Evolutionary conservation across 2,888 invertebrate genomes (phyloP).

Genomic region (Thymelicus lineola): DNA sequence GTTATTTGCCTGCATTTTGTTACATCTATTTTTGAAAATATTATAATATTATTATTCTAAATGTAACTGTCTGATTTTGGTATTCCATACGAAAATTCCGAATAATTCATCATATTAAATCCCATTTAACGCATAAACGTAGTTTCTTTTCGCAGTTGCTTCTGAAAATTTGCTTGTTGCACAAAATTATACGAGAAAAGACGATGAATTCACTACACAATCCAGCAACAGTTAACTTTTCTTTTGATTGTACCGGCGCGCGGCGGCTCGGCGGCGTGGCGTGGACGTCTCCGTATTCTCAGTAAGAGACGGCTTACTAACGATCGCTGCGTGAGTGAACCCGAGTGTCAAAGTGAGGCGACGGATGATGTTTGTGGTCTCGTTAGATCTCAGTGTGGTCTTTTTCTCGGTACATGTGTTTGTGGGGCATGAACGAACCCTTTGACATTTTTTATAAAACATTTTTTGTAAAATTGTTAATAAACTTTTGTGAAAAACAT

Average conservation of each 20-base stretch:
- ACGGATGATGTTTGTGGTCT: neutral
- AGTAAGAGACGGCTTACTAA: constrained; percentile 1
- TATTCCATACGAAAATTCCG: too few species aligned
- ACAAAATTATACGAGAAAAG: constrained; percentile 23
- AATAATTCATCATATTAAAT: neutral
- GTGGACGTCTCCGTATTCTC: neutral
- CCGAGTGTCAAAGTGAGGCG: neutral
- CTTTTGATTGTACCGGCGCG: constrained; percentile 1
- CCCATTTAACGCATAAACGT: neutral
- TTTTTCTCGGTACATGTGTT: too few species aligned
- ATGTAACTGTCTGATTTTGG: too few species aligned
- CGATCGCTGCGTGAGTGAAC: constrained; percentile 3
- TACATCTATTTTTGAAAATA: too few species aligned
- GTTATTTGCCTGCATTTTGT: neutral
- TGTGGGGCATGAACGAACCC: too few species aligned
- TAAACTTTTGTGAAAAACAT: neutral
- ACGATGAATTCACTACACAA: constrained; percentile 24
- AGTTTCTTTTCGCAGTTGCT: neutral
- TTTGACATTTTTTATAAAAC: too few species aligned
- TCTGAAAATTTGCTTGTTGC: constrained; percentile 10
- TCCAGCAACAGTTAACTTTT: constrained; percentile 12
- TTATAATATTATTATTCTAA: too few species aligned
- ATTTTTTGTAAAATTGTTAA: neutral
- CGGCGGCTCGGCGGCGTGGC: neutral
- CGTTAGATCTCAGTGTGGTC: too few species aligned